Evolutionary conservation across 92 coral and sea anemone genomes (phyloP), one percentile per base, ranked within the genome.

Genomic region (Phymanthus crucifer): DNA sequence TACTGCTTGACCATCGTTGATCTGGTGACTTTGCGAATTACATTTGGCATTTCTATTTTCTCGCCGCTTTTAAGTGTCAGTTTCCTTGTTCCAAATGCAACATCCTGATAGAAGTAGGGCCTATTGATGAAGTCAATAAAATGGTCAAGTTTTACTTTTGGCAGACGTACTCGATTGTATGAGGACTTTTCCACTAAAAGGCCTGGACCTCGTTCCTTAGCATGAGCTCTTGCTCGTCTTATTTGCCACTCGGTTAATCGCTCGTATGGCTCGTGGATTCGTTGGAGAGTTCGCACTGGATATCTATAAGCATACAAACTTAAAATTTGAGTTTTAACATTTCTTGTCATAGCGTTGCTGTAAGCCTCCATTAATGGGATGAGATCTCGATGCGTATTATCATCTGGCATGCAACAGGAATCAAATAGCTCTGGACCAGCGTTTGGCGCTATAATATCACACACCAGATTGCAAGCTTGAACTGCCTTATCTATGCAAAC

Each of bases 101-200:
- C 93, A 79, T 90, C 93, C 67, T 90, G 93, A 80, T 90, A 83
- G 66, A 89, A 89, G 78, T 89, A 89, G 24, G 93, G 93, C 61
- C 93, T 87, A 50, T 86, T 86, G 0, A 69, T 69, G 80, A 90
- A 90, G 81, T 90, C 93, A 27, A 86, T 36, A 45, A 86, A 90
- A 50, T 90, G 90, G 52, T 90, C 93, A 68, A 90, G 88, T 65
- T 86, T 90, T 9, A n/a, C 80, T 70, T 66, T 78, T 17, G 86
- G 85, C 37, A 89, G 52, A 10, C 90, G 83, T 56, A 89, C 88
- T 58, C 93, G 83, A 76, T 89, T 82, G 57, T 77, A 73, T 4
- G 82, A 76, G 48, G 74, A 54, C 35, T 38, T 82, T 82, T 85
- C 90, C 40, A 85, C 90, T 70, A 56, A 17, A 18, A 82, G 85